Base-by-base conservation (phyloP, 2,797 vertebrate species). In the Rhinatrema bivittatum region DNA sequence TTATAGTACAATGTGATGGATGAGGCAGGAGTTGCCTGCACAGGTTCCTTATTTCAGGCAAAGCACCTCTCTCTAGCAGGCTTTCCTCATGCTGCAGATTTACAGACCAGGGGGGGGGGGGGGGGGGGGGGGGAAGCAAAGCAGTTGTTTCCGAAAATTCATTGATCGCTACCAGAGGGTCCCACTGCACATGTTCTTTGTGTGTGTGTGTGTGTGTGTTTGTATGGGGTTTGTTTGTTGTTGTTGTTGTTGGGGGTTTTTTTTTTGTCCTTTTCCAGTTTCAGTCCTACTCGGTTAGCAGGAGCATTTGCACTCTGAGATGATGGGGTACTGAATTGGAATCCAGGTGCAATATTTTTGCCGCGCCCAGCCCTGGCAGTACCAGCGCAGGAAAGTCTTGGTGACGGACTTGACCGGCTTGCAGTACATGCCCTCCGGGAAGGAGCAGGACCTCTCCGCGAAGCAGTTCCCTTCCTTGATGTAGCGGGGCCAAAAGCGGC, bases 301-400 rank as follows among this genome's bases (percentile, higher is more conserved):
- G 65, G 89, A 89, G 56, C 91, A 93, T 78, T 93, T 92, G 87
- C 91, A 94, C 85, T 94, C 90, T 60, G 91, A 92, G 81, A 94
- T 90, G 70, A 94, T 85, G 22, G 91, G 91, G 76, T 94, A 94
- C 76, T 94, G 91, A 59, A 93, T 87, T 56, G 86, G 86, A 82
- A 94, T 93, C 91, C 91, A 94, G 60, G 90, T 92, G 78, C 91
- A 94, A 79, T 88, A 93, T 68, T 91, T 91, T 63, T 90, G 90
- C 71, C 76, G 87, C 63, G 86, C 72, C 85, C 93, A 94, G n/a
- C 91, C 91, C 64, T 94, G 91, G 70, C 91, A 94, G 58, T 94
- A 91, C 90, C 90, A 94, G 53, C 91, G 81, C 57, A 94, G 82
- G 71, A 94, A 88, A 26, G 88, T 87, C 84, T 94, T 94, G 81